Percentiles rank a stretch among this genome's conserved stretches.
phyloP scores from a whole-genome alignment of 2,113 vertebrate species.

The Cyprinodon tularosa region DNA sequence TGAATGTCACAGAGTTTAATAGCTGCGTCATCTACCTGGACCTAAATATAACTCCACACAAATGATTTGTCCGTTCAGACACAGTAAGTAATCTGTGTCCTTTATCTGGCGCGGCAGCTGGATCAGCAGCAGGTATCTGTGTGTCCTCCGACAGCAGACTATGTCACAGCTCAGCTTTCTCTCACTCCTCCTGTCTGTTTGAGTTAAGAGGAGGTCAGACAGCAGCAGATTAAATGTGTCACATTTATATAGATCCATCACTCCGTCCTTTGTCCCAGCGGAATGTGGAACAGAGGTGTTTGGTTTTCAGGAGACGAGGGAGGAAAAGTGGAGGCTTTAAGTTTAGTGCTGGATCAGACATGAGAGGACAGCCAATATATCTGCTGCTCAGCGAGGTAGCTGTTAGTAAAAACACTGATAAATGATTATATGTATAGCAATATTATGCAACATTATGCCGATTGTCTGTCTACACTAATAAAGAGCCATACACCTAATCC shows the following conservation, averaged over 20 bases:
- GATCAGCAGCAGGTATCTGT: not conserved
- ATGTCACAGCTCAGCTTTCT: not conserved
- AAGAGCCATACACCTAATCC: not conserved
- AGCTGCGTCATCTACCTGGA: not conserved
- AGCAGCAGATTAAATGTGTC: slow-evolving; percentile 55
- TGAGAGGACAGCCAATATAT: too few relatives aligned
- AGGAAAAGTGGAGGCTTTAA: not conserved
- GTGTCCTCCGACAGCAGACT: not conserved
- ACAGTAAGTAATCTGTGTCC: slow-evolving; percentile 11
- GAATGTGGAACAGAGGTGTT: slow-evolving; percentile 33
- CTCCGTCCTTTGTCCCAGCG: slow-evolving; percentile 26
- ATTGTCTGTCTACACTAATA: not conserved
- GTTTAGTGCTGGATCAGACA: not conserved
- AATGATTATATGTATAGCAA: not conserved
- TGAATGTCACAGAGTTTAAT: not conserved
- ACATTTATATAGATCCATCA: slow-evolving; percentile 55
- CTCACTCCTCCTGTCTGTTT: slow-evolving; percentile 20
- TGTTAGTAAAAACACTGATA: not conserved
- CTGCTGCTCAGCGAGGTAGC: not conserved
- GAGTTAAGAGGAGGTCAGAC: slow-evolving; percentile 31
- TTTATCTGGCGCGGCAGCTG: not conserved
- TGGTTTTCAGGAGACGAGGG: slow-evolving; percentile 7
- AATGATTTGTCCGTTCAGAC: not conserved
- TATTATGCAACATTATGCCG: not conserved
- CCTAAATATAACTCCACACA: not conserved